Percentiles rank a stretch among this genome's conserved stretches.
These are phyloP conservation scores for Netelia virgata DNA, from an alignment of 2,888 invertebrate genomes.

Conservation along the genomic window DNA sequence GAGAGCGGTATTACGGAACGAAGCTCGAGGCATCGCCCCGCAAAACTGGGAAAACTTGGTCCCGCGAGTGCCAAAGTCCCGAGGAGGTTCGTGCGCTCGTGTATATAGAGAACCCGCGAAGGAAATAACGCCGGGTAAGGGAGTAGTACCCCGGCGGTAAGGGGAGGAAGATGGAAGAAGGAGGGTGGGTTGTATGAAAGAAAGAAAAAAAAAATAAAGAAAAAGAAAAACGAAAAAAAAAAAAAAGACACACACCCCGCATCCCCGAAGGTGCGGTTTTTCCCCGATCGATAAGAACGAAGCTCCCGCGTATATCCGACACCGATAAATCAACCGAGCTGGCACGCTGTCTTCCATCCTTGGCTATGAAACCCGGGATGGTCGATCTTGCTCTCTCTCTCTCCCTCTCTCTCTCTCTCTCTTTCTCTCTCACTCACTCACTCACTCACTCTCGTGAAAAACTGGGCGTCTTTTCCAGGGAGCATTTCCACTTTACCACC, in stretches of 20 bases:
- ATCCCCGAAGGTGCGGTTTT: constrained; percentile 70
- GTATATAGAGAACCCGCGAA: constrained; percentile 22
- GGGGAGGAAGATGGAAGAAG: constrained; percentile 2
- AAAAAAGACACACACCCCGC: constrained; percentile 34
- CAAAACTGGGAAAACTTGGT: constrained; percentile 53
- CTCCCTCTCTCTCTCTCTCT: constrained; percentile 1
- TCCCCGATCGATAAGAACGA: constrained; percentile 70
- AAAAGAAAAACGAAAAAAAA: constrained; percentile 36
- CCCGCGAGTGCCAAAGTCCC: constrained; percentile 51
- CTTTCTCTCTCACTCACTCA: constrained; percentile 21
- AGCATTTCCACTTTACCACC: constrained; percentile 50
- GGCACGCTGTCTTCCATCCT: constrained; percentile 58
- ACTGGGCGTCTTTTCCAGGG: constrained; percentile 30
- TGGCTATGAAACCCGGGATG: constrained; percentile 31
- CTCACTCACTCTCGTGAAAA: constrained; percentile 13
- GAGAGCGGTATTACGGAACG: constrained; percentile 32
- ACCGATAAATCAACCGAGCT: constrained; percentile 65
- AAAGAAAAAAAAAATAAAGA: not conserved
- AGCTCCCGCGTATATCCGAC: constrained; percentile 60
- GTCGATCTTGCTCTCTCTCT: constrained; percentile 19
- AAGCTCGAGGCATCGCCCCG: constrained; percentile 14
- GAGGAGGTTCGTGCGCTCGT: constrained; percentile 15
- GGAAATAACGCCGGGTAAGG: constrained; percentile 50
- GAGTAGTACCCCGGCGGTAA: not conserved
- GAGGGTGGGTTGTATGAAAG: constrained; percentile 22